Evolutionary conservation across 2,888 invertebrate species (phyloP), one percentile per base, ranked within the genome.

Genomic region (Embidobia sp.): DNA sequence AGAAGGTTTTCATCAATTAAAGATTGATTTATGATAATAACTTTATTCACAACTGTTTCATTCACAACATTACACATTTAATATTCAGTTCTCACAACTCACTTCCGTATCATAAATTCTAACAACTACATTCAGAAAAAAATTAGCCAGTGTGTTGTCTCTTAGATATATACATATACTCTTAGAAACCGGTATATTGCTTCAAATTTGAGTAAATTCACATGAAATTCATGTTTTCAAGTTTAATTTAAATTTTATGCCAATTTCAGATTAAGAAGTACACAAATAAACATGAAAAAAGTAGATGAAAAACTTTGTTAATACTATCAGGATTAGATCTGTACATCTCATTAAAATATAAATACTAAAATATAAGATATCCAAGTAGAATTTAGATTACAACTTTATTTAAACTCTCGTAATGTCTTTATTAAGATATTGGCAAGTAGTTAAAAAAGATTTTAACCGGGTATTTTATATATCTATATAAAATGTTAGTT

Each of bases 51-150:
- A 61, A 55, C 51, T 53, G 29, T 66, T 73, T 66, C 73, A 74
- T 66, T 73, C 73, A 73, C 64, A 51, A 74, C 19, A 40, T 64
- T 35, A 73, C 49, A 37, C 51, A 40, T 53, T 75, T 61, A 29
- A 48, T 53, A 75, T 75, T 75, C 74, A 75, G 74, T 75, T 75
- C 74, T 75, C 74, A 75, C 74, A 75, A 55, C 59, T 75, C 67
- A 75, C 61, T 75, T 75, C 74, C 74, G 66, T 61, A 46, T 61
- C 59, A 75, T 75, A 75, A 75, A 75, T 75, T 61, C 48, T 48
- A 59, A 59, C 67, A 75, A 26, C 46, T 18, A 48, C 33, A 18
- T 26, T 19, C 15, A 46, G 42, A 7, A 33, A 73, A 63, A 66
- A 53, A 44, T 42, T 31, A 19, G 27, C 48, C 33, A 49, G 18